A percentile compares a stretch with the other conserved stretches of the same genome.
phyloP scores from a whole-genome alignment of 2,888 invertebrate species.

The Sphaerophoria rueppellii region DNA sequence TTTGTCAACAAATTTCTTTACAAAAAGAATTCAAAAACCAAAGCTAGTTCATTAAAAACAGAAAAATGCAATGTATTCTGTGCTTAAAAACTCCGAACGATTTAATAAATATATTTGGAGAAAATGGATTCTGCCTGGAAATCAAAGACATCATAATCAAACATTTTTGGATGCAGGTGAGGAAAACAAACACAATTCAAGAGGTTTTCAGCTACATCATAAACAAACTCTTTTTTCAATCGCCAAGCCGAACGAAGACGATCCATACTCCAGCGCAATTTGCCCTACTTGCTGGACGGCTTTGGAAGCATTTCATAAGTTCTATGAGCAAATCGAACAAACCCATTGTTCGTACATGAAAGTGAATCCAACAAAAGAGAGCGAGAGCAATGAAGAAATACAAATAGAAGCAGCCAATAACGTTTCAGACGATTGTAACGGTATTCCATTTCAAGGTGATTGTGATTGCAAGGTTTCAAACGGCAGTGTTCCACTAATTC shows the following conservation, averaged over 20 bases:
- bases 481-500: background rate
- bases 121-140: conserved; percentile 69
- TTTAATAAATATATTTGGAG: conserved; percentile 68
- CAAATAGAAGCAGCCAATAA: conserved; percentile 19
- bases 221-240: conserved; percentile 4
- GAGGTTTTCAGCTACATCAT: background rate
- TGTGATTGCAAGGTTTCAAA: background rate
- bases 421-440: conserved; percentile 74
- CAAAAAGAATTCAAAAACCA: background rate
- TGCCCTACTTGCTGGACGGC: conserved; percentile 76
- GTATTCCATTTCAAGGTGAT: background rate
- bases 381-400: background rate
- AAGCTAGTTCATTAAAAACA: background rate
- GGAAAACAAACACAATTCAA: background rate
- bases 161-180: conserved; percentile 75
- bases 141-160: conserved; percentile 74
- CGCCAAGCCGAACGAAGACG: conserved; percentile 18
- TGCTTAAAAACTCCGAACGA: conserved; percentile 73
- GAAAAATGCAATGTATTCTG: conserved; percentile 75
- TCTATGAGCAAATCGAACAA: conserved; percentile 75
- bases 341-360: conserved; percentile 73
- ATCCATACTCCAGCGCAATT: conserved; percentile 38
- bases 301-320: conserved; percentile 76
- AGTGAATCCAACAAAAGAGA: background rate
- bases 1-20: conserved; percentile 21